phyloP scores from a whole-genome alignment of 1,140 invertebrate genomes.

The Hetaerina americana region DNA sequence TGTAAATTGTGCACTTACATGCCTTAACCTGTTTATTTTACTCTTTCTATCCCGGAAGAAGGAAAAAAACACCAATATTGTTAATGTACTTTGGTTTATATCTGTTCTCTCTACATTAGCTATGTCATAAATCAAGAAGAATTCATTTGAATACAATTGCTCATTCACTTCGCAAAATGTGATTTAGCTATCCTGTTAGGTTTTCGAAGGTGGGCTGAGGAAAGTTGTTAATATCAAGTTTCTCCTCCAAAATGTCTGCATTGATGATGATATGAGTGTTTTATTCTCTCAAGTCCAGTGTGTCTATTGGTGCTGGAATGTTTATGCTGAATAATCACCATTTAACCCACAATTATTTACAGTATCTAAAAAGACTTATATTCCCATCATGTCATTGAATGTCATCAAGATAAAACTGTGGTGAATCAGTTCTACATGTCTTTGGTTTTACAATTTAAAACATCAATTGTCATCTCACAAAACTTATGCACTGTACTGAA shows the following conservation, averaged over 20 bases:
- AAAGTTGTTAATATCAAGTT: not conserved
- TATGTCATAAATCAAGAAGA: not conserved
- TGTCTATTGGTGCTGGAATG: not conserved
- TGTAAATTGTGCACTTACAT: not conserved
- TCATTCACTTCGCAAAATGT: not conserved
- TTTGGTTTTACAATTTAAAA: no score
- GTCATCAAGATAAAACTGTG: no score
- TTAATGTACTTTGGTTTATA: not conserved
- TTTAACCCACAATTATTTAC: no score
- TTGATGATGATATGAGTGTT: no score
- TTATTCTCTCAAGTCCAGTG: not conserved
- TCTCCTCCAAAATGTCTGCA: not conserved
- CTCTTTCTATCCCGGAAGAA: no score
- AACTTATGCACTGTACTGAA: no score
- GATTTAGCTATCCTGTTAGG: not conserved
- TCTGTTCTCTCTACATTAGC: not conserved
- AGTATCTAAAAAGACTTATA: no score
- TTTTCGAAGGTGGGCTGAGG: no score
- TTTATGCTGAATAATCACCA: not conserved
- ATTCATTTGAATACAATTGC: not conserved
- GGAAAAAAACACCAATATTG: not conserved
- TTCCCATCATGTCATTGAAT: no score
- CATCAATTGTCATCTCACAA: no score
- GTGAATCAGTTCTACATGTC: no score
- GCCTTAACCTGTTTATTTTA: no score